These are phyloP conservation scores for Mellilla xanthometata DNA, from an alignment of 2,888 invertebrate species.

Conservation along the genomic window DNA sequence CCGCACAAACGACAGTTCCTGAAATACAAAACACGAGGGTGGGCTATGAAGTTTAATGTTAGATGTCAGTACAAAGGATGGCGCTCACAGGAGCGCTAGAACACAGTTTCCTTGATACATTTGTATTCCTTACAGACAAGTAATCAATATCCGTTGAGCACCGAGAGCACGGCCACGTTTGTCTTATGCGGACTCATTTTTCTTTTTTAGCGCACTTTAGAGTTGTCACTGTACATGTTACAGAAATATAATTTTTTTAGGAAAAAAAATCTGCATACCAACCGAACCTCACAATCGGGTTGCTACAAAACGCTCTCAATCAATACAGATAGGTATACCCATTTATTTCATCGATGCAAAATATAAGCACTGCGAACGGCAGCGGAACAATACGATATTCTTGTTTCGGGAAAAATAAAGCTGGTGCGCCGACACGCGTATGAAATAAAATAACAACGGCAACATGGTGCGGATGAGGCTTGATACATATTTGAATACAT, in stretches of 20 bases:
- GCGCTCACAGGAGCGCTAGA: slow-evolving; percentile 53
- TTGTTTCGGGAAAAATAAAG: slow-evolving; percentile 67
- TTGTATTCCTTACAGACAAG: slow-evolving; percentile 79
- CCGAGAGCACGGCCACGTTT: slow-evolving; percentile 56
- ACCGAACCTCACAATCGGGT: not conserved
- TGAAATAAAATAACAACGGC: slow-evolving; percentile 79
- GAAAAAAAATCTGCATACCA: not conserved
- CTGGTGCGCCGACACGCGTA: slow-evolving; percentile 71
- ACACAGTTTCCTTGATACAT: slow-evolving; percentile 72
- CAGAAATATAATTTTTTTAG: too few relatives aligned
- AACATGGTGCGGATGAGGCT: slow-evolving; percentile 75
- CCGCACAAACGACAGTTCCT: slow-evolving; percentile 27
- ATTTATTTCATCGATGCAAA: slow-evolving; percentile 34
- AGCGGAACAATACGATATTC: slow-evolving; percentile 54
- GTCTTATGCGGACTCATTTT: slow-evolving; percentile 58
- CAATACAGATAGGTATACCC: slow-evolving; percentile 16
- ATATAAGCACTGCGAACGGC: slow-evolving; percentile 37
- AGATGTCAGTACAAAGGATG: slow-evolving; percentile 67
- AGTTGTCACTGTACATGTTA: too few relatives aligned
- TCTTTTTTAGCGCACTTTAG: slow-evolving; percentile 36
- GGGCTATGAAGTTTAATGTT: slow-evolving; percentile 71
- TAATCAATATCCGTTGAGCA: slow-evolving; percentile 75
- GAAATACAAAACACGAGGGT: slow-evolving; percentile 42
- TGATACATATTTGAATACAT: slow-evolving; percentile 83
- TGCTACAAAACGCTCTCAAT: slow-evolving; percentile 10